These are phyloP conservation scores for Therioaphis trifolii DNA, from an alignment of 2,888 invertebrate genomes.

Conservation along the genomic window DNA sequence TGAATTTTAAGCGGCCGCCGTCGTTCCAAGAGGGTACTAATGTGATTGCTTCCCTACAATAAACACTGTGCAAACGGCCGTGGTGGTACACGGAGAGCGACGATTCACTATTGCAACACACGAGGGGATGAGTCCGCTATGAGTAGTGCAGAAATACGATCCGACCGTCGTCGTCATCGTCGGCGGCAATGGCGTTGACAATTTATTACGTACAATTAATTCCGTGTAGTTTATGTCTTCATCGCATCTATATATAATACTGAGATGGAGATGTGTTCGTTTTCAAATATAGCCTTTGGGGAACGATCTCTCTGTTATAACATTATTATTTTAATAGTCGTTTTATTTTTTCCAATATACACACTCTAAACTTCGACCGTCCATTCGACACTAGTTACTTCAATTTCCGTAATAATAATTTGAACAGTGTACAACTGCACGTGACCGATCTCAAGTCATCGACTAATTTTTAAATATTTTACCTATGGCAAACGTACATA, in stretches of 20 bases:
- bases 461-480: neutral
- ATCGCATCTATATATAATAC: slow-evolving; percentile 14
- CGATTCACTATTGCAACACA: too few relatives aligned
- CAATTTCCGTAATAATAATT: slow-evolving; percentile 18
- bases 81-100: neutral
- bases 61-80: slow-evolving; percentile 27
- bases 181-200: slow-evolving; percentile 47
- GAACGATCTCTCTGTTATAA: slow-evolving; percentile 34
- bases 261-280: slow-evolving; percentile 20
- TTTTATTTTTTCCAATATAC: slow-evolving; percentile 21
- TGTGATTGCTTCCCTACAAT: slow-evolving; percentile 49
- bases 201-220: slow-evolving; percentile 62
- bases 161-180: neutral
- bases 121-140: neutral
- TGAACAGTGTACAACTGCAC: neutral
- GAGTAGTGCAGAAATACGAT: neutral
- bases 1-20: slow-evolving; percentile 51
- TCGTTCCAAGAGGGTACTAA: slow-evolving; percentile 41
- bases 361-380: slow-evolving; percentile 4
- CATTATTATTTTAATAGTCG: slow-evolving; percentile 45
- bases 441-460: slow-evolving; percentile 1
- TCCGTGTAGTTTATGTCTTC: slow-evolving; percentile 57
- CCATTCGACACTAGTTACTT: slow-evolving; percentile 18
- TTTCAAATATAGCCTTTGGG: slow-evolving; percentile 36
- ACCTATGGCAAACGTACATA: neutral